Evolutionary conservation across 2,797 vertebrate species (phyloP), one percentile per base, ranked within the genome.

Genomic region (Coendou prehensilis): DNA sequence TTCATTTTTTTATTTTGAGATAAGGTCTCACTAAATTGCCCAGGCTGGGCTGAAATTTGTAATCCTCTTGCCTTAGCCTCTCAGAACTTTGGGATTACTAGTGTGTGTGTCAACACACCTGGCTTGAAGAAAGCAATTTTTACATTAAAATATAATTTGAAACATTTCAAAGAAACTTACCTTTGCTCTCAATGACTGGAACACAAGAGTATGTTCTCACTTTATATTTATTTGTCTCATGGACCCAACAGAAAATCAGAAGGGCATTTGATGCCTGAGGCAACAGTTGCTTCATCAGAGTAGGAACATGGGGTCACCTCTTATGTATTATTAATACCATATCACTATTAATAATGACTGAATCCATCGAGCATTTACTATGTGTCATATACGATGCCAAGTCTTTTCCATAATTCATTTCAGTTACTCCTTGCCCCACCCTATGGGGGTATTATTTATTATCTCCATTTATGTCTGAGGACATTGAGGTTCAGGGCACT

Each of bases 61-160:
- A 76, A 50, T 50, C 45, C 23, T 75, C 73, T 28, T 47, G 23
- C 73, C 26, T 52, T 7, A 33, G 28, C 28, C 75, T 78, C 28
- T 15, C 50, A 50, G 75, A 33, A 17, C 54, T 14, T 52, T 79
- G 50, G 50, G 17, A 54, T 54, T 54, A 54, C 4, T 9, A 30
- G 30, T 10, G 9, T 54, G 9, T 54, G 28, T 54, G 76, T 79
- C 50, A 33, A 28, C 50, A 33, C 7, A 54, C 9, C 30, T 76
- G 45, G 26, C 26, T 76, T 89, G 79, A 92, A 82, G 45, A 92
- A 37, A 84, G 45, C 69, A 89, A 47, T 61, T 95, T 83, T 97
- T 80, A 82, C 14, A 83, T 94, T 93, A 89, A 96, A 88, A 67
- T 86, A 64, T 33, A 89, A 89, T 92, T 85, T 79, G 82, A 97